Conservation (phyloP, 2,888 invertebrate species). For the Ecliptopera silaceata region DNA sequence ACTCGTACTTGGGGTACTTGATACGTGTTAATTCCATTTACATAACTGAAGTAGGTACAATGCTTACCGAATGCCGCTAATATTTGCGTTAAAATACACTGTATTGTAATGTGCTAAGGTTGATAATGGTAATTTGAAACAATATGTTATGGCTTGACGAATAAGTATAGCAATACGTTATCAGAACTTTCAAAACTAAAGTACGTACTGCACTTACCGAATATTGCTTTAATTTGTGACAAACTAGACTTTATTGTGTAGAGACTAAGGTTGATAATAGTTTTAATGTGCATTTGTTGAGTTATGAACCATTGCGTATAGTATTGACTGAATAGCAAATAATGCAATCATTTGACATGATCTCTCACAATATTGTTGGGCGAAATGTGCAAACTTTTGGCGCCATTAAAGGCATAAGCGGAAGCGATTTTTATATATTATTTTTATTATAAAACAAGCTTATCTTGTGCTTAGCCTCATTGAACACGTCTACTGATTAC, state of each 20-base stretch:
- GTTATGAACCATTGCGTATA: slow-evolving; percentile 41
- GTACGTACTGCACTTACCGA: not conserved
- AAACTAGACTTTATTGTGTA: not conserved
- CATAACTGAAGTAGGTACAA: too few relatives aligned
- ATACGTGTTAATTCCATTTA: too few relatives aligned
- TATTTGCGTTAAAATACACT: too few relatives aligned
- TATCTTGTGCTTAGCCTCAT: too few relatives aligned
- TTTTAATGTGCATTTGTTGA: not conserved
- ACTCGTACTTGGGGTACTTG: too few relatives aligned
- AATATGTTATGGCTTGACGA: too few relatives aligned
- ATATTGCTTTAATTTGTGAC: not conserved
- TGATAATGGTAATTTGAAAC: too few relatives aligned
- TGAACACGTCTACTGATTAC: too few relatives aligned
- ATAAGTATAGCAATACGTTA: too few relatives aligned
- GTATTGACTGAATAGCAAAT: slow-evolving; percentile 55
- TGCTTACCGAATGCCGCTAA: too few relatives aligned
- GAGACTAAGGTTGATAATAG: not conserved
- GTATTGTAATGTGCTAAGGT: too few relatives aligned
- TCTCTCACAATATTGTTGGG: slow-evolving; percentile 69
- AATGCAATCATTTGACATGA: slow-evolving; percentile 73
- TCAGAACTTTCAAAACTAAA: not conserved
- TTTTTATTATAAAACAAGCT: too few relatives aligned
- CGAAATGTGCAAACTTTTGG: slow-evolving; percentile 53
- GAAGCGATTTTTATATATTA: slow-evolving; percentile 31
- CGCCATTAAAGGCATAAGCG: slow-evolving; percentile 36